Percentiles rank a stretch among this genome's conserved stretches.
phyloP scores from a whole-genome alignment of 23 tunicate genomes.

The Phallusia fumigata region DNA sequence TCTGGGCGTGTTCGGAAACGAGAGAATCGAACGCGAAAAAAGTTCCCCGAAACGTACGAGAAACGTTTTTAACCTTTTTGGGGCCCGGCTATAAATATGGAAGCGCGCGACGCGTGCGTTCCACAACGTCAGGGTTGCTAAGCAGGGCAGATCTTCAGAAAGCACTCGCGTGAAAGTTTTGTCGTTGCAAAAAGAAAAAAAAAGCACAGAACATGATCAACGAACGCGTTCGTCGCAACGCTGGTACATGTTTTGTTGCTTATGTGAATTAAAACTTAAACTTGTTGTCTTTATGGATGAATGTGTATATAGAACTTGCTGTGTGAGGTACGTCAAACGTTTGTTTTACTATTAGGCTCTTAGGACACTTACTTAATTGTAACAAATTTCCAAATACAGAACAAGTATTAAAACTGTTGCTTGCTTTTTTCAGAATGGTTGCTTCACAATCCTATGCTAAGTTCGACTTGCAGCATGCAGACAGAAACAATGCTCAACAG shows the following conservation, averaged over 20 bases:
- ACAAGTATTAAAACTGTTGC: neutral
- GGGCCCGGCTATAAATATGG: neutral
- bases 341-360: neutral
- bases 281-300: neutral
- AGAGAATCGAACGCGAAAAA: neutral
- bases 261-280: neutral
- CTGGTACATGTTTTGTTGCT: slow-evolving; percentile 13
- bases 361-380: neutral
- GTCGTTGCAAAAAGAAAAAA: slow-evolving; percentile 1
- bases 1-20: neutral
- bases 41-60: neutral
- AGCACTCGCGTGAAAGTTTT: slow-evolving; percentile 1
- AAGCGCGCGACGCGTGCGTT: neutral
- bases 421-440: slow-evolving; percentile 40
- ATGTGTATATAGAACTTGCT: neutral
- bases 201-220: slow-evolving; percentile 1
- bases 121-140: neutral
- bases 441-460: slow-evolving; percentile 27
- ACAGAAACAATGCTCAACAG: slow-evolving; percentile 24
- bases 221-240: neutral
- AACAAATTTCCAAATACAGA: neutral
- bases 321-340: slow-evolving; percentile 5
- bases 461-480: slow-evolving; percentile 32
- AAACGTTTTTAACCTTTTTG: neutral
- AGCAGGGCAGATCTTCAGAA: neutral